Base-by-base conservation (phyloP, 2,888 invertebrate species). In the Nemotelus nigrinus region DNA sequence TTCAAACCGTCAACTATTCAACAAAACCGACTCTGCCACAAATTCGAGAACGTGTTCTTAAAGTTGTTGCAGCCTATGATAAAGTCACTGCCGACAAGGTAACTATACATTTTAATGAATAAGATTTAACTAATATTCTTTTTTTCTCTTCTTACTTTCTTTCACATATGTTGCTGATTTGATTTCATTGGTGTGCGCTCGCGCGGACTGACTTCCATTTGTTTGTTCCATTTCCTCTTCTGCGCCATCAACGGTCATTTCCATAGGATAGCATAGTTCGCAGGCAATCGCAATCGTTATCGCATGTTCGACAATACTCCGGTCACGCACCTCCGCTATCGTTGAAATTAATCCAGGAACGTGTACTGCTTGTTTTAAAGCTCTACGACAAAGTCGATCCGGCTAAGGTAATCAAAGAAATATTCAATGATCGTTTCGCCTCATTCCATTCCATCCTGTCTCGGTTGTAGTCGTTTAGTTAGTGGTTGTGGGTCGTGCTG, bases 351-450 rank as follows among this genome's bases (percentile, higher is more conserved):
- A 94, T 98, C 88, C 88, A 91, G 86, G 94, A 96, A 87, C 92
- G 99, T 87, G 97, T 99, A 82, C 89, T 98, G 84, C 93, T 99
- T 88, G 96, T 98, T 82, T 93, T 99, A 85, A 95, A 95, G 90
- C 93, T 99, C 83, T 99, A 96, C 90, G 99, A 99, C 91, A 99
- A 99, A 93, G 90, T 99, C 89, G 92, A 94, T 85, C 93, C 96
- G 82, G 90, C 92, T 84, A 96, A 98, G 96, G 98, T 98, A 94
- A 89, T 84, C 84, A 80, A 58, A 25, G 25, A 25, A 25, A 25
- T 25, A 25, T 25, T 77, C 10, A 68, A 39, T 65, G 25, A 25
- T 25, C 25, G 25, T 25, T 25, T 25, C 25, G 25, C 25, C 25
- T 25, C 1, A 25, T 25, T 25, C 25, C 25, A 25, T 25, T 25